Conservation (phyloP, 2,797 vertebrate species). For the Micromesistius poutassou region DNA sequence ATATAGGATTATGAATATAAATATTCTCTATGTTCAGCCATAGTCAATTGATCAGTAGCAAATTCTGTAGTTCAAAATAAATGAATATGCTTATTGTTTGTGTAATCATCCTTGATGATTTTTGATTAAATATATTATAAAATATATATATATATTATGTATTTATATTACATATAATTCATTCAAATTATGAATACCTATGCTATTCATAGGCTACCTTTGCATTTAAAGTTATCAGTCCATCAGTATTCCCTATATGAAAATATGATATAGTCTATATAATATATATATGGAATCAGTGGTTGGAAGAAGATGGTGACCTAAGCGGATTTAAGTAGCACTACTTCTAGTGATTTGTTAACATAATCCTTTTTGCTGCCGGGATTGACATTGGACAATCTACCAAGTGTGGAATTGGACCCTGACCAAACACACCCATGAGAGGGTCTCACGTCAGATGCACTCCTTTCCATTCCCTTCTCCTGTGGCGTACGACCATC, state of each 20-base stretch:
- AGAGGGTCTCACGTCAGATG: slow-evolving; percentile 19
- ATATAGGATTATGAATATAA: too few relatives aligned
- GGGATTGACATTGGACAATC: slow-evolving; percentile 42
- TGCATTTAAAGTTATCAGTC: neutral
- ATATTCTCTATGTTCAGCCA: too few relatives aligned
- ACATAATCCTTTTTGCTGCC: slow-evolving; percentile 31
- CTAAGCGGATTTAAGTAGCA: neutral
- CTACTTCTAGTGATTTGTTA: slow-evolving; percentile 21
- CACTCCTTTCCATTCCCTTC: slow-evolving; percentile 27
- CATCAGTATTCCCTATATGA: neutral
- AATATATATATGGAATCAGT: neutral
- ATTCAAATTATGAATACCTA: too few relatives aligned
- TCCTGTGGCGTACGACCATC: slow-evolving; percentile 38
- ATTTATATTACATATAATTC: too few relatives aligned
- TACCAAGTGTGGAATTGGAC: slow-evolving; percentile 47
- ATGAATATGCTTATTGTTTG: too few relatives aligned
- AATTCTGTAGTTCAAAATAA: too few relatives aligned
- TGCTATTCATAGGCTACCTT: neutral
- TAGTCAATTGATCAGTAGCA: too few relatives aligned
- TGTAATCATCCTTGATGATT: too few relatives aligned
- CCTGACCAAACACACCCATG: slow-evolving; percentile 49
- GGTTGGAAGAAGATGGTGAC: neutral
- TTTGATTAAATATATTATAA: too few relatives aligned
- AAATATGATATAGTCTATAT: neutral
- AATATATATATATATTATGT: too few relatives aligned